Percentiles rank a stretch among this genome's conserved stretches.
phyloP scores from a whole-genome alignment of 2,113 vertebrate species.

The Dermatemys mawii region DNA sequence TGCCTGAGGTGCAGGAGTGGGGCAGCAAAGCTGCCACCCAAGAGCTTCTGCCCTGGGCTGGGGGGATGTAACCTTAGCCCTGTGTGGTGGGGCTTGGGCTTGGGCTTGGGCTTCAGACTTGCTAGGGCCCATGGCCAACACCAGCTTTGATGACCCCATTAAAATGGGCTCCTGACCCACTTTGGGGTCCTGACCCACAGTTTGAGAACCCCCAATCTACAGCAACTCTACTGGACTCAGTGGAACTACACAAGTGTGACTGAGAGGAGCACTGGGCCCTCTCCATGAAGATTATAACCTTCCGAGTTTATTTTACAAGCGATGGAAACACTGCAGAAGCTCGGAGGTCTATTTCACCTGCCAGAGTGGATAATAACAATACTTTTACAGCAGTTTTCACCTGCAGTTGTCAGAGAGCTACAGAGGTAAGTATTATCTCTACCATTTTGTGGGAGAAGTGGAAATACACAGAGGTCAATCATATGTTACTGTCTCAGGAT shows the following conservation, averaged over 20 bases:
- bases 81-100: too few species aligned
- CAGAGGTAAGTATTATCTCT: not conserved
- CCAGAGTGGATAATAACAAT: not conserved
- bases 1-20: rapidly evolving
- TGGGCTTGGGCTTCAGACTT: too few species aligned
- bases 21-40: too few species aligned
- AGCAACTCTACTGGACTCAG: rapidly evolving
- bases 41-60: too few species aligned
- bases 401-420: not conserved
- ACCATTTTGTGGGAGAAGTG: not conserved
- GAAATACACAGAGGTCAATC: not conserved
- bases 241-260: not conserved
- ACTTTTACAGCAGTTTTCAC: not conserved
- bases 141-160: too few species aligned
- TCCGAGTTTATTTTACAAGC: not conserved
- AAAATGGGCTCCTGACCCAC: too few species aligned
- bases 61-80: too few species aligned
- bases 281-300: not conserved
- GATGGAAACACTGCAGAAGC: not conserved
- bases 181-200: too few species aligned
- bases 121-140: too few species aligned
- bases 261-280: not conserved
- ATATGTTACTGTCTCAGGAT: not conserved
- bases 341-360: not conserved
- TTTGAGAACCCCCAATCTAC: not conserved